phyloP scores from a whole-genome alignment of 2,888 invertebrate genomes.

The Pandemis cinnamomeana region DNA sequence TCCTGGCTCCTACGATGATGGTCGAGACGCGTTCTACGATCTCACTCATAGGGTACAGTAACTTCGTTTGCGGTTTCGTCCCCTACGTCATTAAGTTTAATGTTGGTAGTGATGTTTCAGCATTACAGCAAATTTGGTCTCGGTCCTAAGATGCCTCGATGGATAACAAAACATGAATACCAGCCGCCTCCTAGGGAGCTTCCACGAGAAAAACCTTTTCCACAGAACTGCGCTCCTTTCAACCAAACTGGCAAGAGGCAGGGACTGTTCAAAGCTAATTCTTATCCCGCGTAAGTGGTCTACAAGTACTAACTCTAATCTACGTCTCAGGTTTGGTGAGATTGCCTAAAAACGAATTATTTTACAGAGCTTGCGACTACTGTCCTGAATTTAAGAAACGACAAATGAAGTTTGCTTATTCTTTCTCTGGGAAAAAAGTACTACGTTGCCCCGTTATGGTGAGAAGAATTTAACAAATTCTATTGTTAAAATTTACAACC shows the following conservation, averaged over 20 bases:
- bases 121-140: conserved; percentile 67
- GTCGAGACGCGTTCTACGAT: conserved; percentile 69
- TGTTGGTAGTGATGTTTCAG: conserved; percentile 50
- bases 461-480: conserved; percentile 25
- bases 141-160: conserved; percentile 70
- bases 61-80: too few relatives aligned
- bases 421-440: conserved; percentile 72
- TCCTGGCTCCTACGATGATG: conserved; percentile 64
- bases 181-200: conserved; percentile 70
- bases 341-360: not conserved
- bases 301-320: not conserved
- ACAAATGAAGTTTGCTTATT: conserved; percentile 72
- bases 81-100: not conserved
- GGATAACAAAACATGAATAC: conserved; percentile 67
- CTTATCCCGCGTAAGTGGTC: conserved; percentile 69
- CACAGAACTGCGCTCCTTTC: conserved; percentile 74
- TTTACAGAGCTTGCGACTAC: conserved; percentile 74
- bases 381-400: conserved; percentile 66
- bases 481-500: not conserved
- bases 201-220: conserved; percentile 48
- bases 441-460: conserved; percentile 74
- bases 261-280: conserved; percentile 58
- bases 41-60: conserved; percentile 63
- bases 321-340: not conserved
- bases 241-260: conserved; percentile 73